Percentiles rank a stretch among this genome's conserved stretches.
These are phyloP conservation scores for Leptopilina clavipes DNA, from an alignment of 1,140 invertebrate genomes.

Conservation along the genomic window DNA sequence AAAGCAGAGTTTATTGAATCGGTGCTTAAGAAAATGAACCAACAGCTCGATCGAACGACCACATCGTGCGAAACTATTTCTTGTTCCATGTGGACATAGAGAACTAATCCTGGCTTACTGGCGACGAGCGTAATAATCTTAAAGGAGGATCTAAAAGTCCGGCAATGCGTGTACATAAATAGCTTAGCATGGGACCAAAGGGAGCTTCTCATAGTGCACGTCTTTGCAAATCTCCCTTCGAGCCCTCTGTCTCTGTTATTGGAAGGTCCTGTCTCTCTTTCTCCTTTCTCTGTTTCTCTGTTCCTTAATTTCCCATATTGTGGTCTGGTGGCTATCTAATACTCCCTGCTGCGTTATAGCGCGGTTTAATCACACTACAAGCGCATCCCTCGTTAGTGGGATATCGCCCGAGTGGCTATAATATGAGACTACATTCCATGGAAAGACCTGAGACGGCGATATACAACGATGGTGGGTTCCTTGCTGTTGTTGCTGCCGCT, in stretches of 20 bases:
- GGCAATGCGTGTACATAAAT: constrained; percentile 44
- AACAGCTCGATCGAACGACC: constrained; percentile 22
- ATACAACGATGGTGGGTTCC: constrained; percentile 52
- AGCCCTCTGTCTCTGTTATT: constrained; percentile 42
- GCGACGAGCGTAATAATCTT: constrained; percentile 36
- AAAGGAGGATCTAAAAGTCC: constrained; percentile 39
- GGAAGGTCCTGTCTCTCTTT: constrained; percentile 42
- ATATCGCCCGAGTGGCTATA: constrained; percentile 67
- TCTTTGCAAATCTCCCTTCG: constrained; percentile 40
- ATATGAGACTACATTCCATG: constrained; percentile 67
- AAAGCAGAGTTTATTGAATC: constrained; percentile 6
- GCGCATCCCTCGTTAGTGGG: constrained; percentile 70
- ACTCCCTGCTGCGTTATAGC: constrained; percentile 68
- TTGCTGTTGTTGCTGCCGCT: constrained; percentile 48
- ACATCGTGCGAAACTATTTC: constrained; percentile 18
- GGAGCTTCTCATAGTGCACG: constrained; percentile 38
- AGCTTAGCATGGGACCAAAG: constrained; percentile 42
- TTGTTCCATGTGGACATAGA: constrained; percentile 22
- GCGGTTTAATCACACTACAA: constrained; percentile 69
- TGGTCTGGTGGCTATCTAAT: constrained; percentile 56
- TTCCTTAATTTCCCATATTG: constrained; percentile 70
- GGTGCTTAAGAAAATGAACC: constrained; percentile 12
- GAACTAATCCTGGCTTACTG: constrained; percentile 32
- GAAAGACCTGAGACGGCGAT: constrained; percentile 54
- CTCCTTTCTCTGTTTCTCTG: constrained; percentile 44